Evolutionary conservation across 2,113 vertebrate genomes (phyloP).

Genomic region (Corvus cornix): DNA sequence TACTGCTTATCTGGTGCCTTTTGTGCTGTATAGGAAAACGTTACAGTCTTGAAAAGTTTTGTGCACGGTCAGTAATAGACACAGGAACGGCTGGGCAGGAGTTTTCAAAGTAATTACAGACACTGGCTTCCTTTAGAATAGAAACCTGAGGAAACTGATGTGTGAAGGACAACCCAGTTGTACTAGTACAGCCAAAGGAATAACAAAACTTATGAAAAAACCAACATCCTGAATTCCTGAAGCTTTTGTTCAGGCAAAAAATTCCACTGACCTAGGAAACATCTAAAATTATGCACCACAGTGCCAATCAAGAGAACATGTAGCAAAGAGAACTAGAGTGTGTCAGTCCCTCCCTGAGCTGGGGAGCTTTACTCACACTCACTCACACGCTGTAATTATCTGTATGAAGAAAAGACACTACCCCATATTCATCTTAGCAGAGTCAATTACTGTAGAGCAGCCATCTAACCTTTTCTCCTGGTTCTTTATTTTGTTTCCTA

Average conservation of each 20-base stretch:
- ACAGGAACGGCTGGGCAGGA: not conserved
- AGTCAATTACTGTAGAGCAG: not conserved
- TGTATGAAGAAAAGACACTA: not conserved
- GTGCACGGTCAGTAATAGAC: not conserved
- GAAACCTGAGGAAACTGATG: not conserved
- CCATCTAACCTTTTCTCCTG: not conserved
- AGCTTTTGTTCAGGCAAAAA: slow-evolving; percentile 25
- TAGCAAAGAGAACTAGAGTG: not conserved
- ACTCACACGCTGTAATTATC: not conserved
- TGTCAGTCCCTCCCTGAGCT: not conserved
- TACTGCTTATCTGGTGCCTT: not conserved
- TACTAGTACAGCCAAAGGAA: not conserved
- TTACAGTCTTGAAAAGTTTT: not conserved
- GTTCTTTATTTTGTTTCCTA: not conserved
- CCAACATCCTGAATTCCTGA: not conserved
- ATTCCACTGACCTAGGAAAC: not conserved
- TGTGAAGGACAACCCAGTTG: not conserved
- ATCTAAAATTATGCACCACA: not conserved
- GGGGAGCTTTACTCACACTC: not conserved
- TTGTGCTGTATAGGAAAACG: not conserved
- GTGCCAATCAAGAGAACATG: not conserved
- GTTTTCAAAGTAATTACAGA: not conserved
- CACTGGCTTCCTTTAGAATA: not conserved
- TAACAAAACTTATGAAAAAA: not conserved
- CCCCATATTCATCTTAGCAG: not conserved